Evolutionary conservation across 2,888 invertebrate species (phyloP), one percentile per base, ranked within the genome.

Genomic region (Gryllus longicercus): DNA sequence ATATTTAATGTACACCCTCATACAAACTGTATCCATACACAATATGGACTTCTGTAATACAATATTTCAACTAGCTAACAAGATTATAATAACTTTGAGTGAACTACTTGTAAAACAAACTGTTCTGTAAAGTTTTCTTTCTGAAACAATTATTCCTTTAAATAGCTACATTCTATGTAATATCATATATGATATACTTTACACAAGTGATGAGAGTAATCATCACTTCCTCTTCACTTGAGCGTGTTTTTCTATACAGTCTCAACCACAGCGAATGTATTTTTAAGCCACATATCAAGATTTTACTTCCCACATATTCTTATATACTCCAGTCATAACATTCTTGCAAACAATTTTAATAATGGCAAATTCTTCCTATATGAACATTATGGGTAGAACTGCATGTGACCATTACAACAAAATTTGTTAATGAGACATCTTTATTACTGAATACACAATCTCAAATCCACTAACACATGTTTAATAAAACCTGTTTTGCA

Each of bases 21-120:
- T 75, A 78, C 80, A 78, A 78, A 78, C 80, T 78, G 63, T 74
- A 79, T 81, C 81, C 81, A 81, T 81, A 81, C 81, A 79, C 81
- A 78, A 78, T 81, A 80, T 80, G 80, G 80, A 80, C 63, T 63
- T 63, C 11, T n/a, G 63, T 63, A 63, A 63, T 63, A 63, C 63
- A 63, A 63, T 63, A 18, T 63, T 63, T 63, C 14, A 63, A 78
- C 78, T 78, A 79, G n/a, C 78, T 79, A 79, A 79, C 75, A 80
- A 75, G 50, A 51, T 50, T 51, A 75, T 76, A 74, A 80, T 50
- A 80, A 80, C 76, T 50, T 78, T 80, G 50, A 78, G n/a, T 80
- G 38, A 78, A 78, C 79, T 80, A 80, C 79, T 80, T 79, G 75
- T 51, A 78, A 79, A 80, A 80, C 80, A 80, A 79, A 75, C 38